These are phyloP conservation scores for Dicerorhinus sumatrensis DNA, from an alignment of 2,113 vertebrate genomes.

Conservation along the genomic window DNA sequence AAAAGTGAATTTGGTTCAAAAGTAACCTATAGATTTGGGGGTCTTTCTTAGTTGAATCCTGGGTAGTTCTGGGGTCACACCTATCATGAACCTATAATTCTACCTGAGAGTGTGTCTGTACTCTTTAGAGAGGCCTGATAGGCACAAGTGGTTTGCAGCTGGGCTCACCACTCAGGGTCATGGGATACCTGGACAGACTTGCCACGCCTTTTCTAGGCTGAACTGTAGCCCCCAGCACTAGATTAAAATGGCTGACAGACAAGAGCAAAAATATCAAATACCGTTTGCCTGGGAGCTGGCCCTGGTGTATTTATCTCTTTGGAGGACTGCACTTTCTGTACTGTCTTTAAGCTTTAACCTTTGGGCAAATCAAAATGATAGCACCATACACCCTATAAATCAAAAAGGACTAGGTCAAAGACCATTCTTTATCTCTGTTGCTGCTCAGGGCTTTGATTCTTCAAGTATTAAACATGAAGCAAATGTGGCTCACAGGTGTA, in stretches of 20 bases:
- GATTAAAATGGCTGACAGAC: not conserved
- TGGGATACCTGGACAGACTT: not conserved
- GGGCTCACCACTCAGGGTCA: too few species aligned
- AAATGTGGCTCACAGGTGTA: conserved; percentile 51
- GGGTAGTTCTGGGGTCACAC: not conserved
- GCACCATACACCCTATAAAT: conserved; percentile 73
- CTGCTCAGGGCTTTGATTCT: conserved; percentile 59
- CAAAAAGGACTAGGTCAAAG: conserved; percentile 76
- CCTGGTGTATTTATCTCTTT: conserved; percentile 42
- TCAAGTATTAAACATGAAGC: conserved; percentile 60
- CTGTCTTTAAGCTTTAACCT: conserved; percentile 67
- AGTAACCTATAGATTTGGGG: not conserved
- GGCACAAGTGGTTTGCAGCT: not conserved
- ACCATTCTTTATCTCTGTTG: conserved; percentile 65
- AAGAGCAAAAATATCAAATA: conserved; percentile 42
- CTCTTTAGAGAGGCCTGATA: not conserved
- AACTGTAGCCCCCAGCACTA: not conserved
- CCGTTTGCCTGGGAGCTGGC: conserved; percentile 18
- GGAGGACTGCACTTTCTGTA: not conserved
- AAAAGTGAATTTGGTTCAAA: not conserved
- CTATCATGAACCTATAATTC: not conserved
- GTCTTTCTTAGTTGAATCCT: not conserved
- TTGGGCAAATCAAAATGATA: conserved; percentile 65
- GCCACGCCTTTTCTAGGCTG: not conserved
- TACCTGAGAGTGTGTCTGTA: not conserved